Percentiles rank a stretch among this genome's conserved stretches.
Conservation (phyloP, 2,113 vertebrate genomes). For the Diadophis punctatus region DNA sequence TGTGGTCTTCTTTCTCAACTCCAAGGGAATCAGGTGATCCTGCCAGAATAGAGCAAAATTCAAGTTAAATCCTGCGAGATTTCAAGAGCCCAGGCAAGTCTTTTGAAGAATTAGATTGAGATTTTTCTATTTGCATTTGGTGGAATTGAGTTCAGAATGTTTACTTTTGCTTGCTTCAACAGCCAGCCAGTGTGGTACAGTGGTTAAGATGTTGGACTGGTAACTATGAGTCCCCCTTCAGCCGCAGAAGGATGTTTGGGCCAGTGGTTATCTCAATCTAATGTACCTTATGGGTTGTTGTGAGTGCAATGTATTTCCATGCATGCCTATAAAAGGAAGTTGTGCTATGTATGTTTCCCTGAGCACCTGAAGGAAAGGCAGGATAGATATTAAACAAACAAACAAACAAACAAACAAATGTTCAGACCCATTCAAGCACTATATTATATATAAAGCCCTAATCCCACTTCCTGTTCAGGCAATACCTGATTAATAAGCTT, state of each 20-base stretch:
- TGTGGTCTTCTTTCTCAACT: conserved; percentile 34
- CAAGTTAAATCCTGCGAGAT: neutral
- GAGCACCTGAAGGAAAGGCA: neutral
- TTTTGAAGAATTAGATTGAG: neutral
- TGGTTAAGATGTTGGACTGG: neutral
- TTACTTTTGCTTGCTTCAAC: conserved; percentile 6
- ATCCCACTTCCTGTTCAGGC: neutral
- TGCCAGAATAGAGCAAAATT: conserved; percentile 22
- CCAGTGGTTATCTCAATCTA: neutral
- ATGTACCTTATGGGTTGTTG: neutral
- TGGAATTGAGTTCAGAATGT: neutral
- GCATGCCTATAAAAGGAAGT: neutral
- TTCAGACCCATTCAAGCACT: neutral
- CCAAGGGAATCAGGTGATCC: conserved; percentile 31
- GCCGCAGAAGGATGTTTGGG: neutral
- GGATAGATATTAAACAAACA: neutral
- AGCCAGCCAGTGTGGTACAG: neutral
- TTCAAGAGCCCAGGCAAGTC: neutral
- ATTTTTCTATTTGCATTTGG: neutral
- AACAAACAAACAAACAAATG: neutral
- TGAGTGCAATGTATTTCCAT: neutral
- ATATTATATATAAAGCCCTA: neutral
- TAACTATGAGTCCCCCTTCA: neutral
- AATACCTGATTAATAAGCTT: neutral
- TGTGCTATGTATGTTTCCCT: neutral